Conservation (phyloP, 2,113 vertebrate genomes). For the Mohoua ochrocephala region DNA sequence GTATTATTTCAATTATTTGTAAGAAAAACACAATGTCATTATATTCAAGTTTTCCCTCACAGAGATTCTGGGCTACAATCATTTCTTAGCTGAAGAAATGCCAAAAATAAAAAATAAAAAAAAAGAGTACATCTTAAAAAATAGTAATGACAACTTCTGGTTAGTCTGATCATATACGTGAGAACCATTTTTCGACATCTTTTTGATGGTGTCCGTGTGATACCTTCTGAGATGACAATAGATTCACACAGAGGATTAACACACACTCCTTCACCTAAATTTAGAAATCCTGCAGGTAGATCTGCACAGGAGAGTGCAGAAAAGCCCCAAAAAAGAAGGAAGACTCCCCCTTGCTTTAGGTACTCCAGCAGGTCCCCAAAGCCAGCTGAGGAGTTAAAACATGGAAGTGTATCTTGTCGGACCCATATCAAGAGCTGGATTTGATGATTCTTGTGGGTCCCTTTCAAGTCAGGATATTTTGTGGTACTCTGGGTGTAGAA, state of each 20-base stretch:
- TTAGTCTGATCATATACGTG: not conserved
- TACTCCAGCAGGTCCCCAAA: not conserved
- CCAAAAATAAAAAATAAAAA: not conserved
- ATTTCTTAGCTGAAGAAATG: not conserved
- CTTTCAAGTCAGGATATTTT: not conserved
- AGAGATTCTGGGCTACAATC: not conserved
- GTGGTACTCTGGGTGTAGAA: not conserved
- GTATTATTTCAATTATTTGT: slow-evolving; percentile 51
- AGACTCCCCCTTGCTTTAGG: fast-evolving
- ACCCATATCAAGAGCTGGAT: not conserved
- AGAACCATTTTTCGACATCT: not conserved
- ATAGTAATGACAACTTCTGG: not conserved
- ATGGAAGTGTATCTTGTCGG: not conserved
- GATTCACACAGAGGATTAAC: not conserved
- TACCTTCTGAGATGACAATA: not conserved
- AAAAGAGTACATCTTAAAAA: not conserved
- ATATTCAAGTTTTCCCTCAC: slow-evolving; percentile 1
- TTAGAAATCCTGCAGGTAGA: not conserved
- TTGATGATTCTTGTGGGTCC: not conserved
- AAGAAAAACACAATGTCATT: slow-evolving; percentile 7
- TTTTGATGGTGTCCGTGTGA: not conserved
- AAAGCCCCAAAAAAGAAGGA: not conserved
- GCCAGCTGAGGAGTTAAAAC: not conserved
- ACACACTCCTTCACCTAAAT: not conserved
- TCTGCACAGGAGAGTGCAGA: not conserved